Evolutionary conservation across 1,140 invertebrate species (phyloP), one percentile per base, ranked within the genome.

Genomic region (Papilio dardanus): DNA sequence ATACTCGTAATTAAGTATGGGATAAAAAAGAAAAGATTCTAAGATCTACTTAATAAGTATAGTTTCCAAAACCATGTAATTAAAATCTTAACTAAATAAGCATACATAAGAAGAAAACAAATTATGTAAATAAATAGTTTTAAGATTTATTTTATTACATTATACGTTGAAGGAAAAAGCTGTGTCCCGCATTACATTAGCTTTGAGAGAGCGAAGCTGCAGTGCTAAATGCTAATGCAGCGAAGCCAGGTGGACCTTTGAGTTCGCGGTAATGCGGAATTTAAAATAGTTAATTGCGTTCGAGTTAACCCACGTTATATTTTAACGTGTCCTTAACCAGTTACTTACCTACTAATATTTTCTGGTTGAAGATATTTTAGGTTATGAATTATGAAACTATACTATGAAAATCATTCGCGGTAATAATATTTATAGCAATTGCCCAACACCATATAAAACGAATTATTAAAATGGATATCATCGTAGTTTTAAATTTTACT

Each of bases 141-240:
- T 4, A 12, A 62, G 54, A 10, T 62, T 62, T 62, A 62, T 30
- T 62, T 62, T 62, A n/a, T 8, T 24, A 28, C 8, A 0, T n/a
- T 28, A 62, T 14, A 28, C 54, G 19, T 54, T 54, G 10, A 54
- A 54, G 5, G 7, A 54, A 24, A 54, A 21, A 54, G 50, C 21
- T 24, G 21, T 12, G 50, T 24, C 50, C 19, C 3, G 24, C n/a
- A 19, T 62, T 62, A 14, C 12, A 62, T 62, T 62, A 28, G 12
- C 54, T 62, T 62, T 62, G 24, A 62, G 5, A 28, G 54, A 62
- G 30, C 10, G 24, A 28, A 62, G 24, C 24, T 54, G 50, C 50
- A 30, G 24, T 28, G 16, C 24, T 62, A 62, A 62, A 62, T 62
- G 54, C 54, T 28, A 62, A 62, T 62, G 10, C 54, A 62, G 54